Evolutionary conservation across 2,113 vertebrate species (phyloP), one percentile per base, ranked within the genome.

Genomic region (Petrocephalus microphthalmus): DNA sequence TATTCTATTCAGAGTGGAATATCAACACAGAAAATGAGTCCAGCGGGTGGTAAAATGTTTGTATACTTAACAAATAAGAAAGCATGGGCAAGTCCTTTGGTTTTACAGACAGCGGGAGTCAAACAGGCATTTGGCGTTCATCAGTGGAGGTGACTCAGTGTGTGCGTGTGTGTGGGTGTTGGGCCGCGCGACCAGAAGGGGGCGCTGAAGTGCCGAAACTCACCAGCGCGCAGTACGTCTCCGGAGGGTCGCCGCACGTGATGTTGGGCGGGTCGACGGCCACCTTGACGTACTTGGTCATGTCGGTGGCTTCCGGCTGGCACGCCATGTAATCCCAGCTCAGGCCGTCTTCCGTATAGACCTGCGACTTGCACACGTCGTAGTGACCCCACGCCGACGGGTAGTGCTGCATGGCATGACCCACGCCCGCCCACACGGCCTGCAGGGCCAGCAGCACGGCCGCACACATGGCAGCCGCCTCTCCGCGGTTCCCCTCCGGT

Each of bases 271-370:
- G 98, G 90, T 99, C 98, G 91, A 99, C 93, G 45, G 95, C 96
- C 90, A 99, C 97, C 93, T 97, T 99, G 87, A 99, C 95, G 22
- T 95, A 98, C 90, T 97, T 97, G 93, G 99, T 99, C 98, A 99
- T 98, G 93, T 99, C 97, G 51, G 96, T 97, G 64, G 97, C 97
- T 94, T 99, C 98, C 0, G 98, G 98, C 90, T 99, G 98, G 93
- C 98, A 99, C 90, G 98, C 98, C 97, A 98, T 99, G 95, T 99
- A 99, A 97, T 99, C 98, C 98, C 98, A 99, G 89, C 97, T 96
- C 88, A 98, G 96, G 89, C 97, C 98, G 91, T 99, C 97, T 85
- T 99, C 98, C 0, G 97, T 97, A 93, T 98, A 99, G 91, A 98
- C 94, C 92, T 97, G 97, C 89, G 97, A 98, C 93, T 99, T 99